Conservation (phyloP, 2,113 vertebrate species). For the Baryphthengus martii region DNA sequence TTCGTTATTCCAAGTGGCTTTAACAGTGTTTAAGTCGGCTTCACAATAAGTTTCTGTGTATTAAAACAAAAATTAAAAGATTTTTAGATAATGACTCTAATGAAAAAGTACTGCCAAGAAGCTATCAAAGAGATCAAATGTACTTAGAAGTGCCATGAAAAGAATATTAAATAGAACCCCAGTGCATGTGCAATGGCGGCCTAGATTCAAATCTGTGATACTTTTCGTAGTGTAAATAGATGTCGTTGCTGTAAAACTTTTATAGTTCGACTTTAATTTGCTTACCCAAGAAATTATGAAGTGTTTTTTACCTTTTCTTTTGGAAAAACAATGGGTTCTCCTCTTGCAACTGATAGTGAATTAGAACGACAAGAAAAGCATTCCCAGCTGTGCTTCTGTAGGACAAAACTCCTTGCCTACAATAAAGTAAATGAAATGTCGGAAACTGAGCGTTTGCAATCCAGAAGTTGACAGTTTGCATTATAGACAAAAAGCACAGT, state of each 20-base stretch:
- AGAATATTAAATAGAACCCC: slow-evolving; percentile 8
- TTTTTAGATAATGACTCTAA: slow-evolving; percentile 14
- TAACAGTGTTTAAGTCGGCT: neutral
- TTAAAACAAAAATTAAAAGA: slow-evolving; percentile 17
- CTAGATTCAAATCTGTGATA: neutral
- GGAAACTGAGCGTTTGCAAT: neutral
- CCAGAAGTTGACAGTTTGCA: neutral
- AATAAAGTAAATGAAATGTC: neutral
- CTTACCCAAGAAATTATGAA: neutral
- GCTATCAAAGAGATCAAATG: slow-evolving; percentile 25
- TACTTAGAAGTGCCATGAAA: slow-evolving; percentile 5
- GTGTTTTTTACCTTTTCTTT: neutral
- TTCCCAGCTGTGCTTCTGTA: neutral
- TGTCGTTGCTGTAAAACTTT: neutral
- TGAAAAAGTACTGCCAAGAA: neutral
- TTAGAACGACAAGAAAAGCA: slow-evolving; percentile 18
- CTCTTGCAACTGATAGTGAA: neutral
- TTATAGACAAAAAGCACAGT: neutral
- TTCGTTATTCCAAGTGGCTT: neutral
- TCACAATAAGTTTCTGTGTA: neutral
- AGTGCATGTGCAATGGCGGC: neutral
- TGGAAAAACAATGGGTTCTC: neutral
- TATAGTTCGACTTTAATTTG: neutral
- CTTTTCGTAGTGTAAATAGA: neutral
- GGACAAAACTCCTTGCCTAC: slow-evolving; percentile 1